Conservation (phyloP, 2,888 invertebrate genomes). For the Scelioninae gen. 2 region DNA sequence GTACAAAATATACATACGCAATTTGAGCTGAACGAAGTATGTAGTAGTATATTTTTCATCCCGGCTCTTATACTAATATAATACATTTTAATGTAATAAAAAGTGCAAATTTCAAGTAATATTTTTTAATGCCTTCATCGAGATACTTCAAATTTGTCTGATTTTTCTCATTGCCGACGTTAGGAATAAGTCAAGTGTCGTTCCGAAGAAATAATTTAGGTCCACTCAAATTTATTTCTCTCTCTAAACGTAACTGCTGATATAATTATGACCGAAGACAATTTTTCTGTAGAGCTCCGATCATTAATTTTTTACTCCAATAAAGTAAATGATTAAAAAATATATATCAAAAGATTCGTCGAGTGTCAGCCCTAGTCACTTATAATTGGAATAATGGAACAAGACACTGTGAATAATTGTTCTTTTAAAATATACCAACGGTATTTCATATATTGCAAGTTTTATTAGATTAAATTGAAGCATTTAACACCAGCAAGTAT, state of each 20-base stretch:
- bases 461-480: background rate
- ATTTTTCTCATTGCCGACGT: slow-evolving; percentile 4
- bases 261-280: slow-evolving; percentile 18
- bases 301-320: slow-evolving; percentile 16
- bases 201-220: slow-evolving; percentile 13
- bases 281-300: slow-evolving; percentile 6
- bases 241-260: slow-evolving; percentile 6
- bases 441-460: background rate
- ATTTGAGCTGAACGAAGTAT: no score
- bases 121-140: background rate
- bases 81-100: no score
- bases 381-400: background rate
- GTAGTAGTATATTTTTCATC: no score
- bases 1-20: no score
- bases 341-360: background rate
- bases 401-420: background rate
- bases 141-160: slow-evolving; percentile 4
- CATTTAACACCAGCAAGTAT: background rate
- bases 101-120: no score
- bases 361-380: background rate
- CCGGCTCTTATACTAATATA: no score
- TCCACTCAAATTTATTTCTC: slow-evolving; percentile 12
- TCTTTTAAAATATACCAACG: background rate
- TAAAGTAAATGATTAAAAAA: slow-evolving; percentile 7
- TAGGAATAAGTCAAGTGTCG: slow-evolving; percentile 11